These are phyloP conservation scores for Xestia xanthographa DNA, from an alignment of 2,888 invertebrate genomes.

Conservation along the genomic window DNA sequence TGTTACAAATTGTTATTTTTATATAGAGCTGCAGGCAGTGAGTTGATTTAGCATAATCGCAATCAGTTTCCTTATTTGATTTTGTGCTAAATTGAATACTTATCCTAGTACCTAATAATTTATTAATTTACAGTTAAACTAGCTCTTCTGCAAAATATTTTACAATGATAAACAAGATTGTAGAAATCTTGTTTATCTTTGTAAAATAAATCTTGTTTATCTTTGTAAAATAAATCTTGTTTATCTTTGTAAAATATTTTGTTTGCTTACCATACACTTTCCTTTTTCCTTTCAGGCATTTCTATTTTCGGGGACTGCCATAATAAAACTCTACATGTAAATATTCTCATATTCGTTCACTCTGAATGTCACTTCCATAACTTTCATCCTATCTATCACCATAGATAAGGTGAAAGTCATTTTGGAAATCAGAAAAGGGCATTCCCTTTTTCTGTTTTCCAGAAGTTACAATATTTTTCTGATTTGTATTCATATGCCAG, in stretches of 20 bases:
- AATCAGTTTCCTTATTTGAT: slow-evolving; percentile 1
- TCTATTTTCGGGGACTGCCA: background rate
- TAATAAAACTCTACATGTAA: background rate
- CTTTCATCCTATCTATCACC: background rate
- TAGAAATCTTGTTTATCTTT: no score
- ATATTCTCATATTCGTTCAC: background rate
- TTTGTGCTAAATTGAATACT: slow-evolving; percentile 13
- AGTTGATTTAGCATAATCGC: slow-evolving; percentile 9
- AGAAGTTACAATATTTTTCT: background rate
- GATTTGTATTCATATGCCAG: background rate
- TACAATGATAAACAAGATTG: slow-evolving; percentile 9
- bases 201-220: no score
- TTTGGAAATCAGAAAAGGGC: background rate
- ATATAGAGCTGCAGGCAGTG: background rate
- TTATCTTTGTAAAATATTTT: no score
- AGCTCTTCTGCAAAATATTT: background rate
- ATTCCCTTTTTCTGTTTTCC: background rate
- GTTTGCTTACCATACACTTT: background rate
- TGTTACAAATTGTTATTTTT: slow-evolving; percentile 26
- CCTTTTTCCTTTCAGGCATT: background rate
- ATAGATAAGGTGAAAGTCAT: background rate
- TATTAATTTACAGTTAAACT: slow-evolving; percentile 11
- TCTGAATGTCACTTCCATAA: background rate
- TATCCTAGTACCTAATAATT: background rate
- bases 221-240: no score